Conservation (phyloP, 2,888 invertebrate genomes). For the Tinea trinotella region DNA sequence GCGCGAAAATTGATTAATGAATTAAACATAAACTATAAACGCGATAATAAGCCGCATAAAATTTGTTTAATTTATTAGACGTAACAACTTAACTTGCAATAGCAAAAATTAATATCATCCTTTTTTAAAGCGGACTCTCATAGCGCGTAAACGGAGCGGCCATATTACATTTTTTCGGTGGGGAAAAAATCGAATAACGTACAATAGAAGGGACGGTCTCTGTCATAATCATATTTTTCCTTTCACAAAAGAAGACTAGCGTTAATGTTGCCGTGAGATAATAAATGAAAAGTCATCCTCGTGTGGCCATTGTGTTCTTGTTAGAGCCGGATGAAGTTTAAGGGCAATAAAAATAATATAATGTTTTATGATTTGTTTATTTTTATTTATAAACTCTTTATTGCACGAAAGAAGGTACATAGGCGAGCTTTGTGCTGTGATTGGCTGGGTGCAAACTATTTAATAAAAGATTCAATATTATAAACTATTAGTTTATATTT, state of each 20-base stretch:
- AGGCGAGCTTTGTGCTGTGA: too few species aligned
- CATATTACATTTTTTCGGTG: slow-evolving; percentile 36
- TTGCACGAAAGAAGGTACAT: too few species aligned
- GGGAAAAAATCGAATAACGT: slow-evolving; percentile 58
- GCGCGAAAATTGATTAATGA: too few species aligned
- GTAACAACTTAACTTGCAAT: background rate
- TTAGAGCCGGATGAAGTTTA: too few species aligned
- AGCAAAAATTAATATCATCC: background rate
- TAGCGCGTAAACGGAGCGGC: slow-evolving; percentile 14
- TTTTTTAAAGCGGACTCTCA: slow-evolving; percentile 7
- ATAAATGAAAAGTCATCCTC: slow-evolving; percentile 58
- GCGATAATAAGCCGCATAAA: too few species aligned
- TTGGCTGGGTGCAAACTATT: too few species aligned
- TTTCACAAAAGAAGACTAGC: slow-evolving; percentile 59
- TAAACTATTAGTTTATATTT: too few species aligned
- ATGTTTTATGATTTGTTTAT: too few species aligned
- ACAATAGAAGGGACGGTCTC: slow-evolving; percentile 56
- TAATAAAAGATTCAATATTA: too few species aligned
- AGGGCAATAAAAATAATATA: too few species aligned
- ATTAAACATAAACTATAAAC: too few species aligned
- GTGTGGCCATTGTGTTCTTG: slow-evolving; percentile 35
- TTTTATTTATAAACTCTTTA: too few species aligned
- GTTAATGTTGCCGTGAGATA: slow-evolving; percentile 53
- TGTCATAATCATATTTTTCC: slow-evolving; percentile 67
- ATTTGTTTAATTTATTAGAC: background rate